These are phyloP conservation scores for Teleiodes luculella DNA, from an alignment of 2,888 invertebrate species.

Conservation along the genomic window DNA sequence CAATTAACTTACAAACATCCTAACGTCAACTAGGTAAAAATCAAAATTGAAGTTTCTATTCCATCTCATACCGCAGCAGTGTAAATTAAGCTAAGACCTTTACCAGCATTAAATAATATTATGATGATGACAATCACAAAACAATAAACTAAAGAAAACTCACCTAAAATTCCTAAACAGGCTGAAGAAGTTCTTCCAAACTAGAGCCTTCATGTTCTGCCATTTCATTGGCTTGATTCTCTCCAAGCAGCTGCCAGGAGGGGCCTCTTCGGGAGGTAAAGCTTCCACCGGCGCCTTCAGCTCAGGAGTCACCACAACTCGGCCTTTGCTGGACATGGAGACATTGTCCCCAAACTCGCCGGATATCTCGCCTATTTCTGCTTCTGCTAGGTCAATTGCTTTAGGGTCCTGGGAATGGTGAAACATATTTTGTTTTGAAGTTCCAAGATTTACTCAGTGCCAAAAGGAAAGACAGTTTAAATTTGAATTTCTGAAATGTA, in stretches of 20 bases:
- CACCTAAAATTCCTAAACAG: slow-evolving; percentile 91
- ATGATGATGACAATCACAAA: no score
- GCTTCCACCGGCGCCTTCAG: slow-evolving; percentile 71
- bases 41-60: no score
- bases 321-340: slow-evolving; percentile 85
- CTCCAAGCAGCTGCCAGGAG: slow-evolving; percentile 73
- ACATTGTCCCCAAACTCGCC: slow-evolving; percentile 93
- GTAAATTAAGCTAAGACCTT: no score
- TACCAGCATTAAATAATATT: no score
- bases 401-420: slow-evolving; percentile 73
- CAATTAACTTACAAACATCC: no score
- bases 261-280: slow-evolving; percentile 84
- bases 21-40: no score
- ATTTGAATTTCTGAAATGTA: no score
- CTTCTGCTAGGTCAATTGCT: slow-evolving; percentile 82
- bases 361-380: slow-evolving; percentile 86
- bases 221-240: slow-evolving; percentile 82
- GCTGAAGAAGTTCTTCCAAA: slow-evolving; percentile 94
- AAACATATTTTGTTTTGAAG: no score
- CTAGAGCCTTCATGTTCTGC: slow-evolving; percentile 87
- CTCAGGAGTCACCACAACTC: slow-evolving; percentile 80
- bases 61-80: no score
- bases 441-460: no score
- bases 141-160: slow-evolving; percentile 36
- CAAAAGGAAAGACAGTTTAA: no score